Conservation (phyloP, 2,888 invertebrate genomes). For the Podabrus alpinus region DNA sequence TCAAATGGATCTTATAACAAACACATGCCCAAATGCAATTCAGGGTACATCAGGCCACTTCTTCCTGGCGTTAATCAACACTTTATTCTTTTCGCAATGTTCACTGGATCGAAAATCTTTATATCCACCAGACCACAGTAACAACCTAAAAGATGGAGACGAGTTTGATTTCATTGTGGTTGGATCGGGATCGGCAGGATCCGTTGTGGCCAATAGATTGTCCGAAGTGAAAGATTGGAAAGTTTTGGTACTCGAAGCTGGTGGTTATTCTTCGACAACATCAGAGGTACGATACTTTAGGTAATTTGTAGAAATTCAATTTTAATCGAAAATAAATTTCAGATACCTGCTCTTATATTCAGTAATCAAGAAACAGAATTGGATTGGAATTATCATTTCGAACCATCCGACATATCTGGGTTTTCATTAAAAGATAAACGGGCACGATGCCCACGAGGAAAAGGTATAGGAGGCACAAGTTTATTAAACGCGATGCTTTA, state of each 20-base stretch:
- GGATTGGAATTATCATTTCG: slow-evolving; percentile 92
- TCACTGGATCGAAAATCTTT: background rate
- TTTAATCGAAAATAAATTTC: slow-evolving; percentile 48
- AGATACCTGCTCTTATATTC: slow-evolving; percentile 81
- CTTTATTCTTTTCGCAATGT: background rate
- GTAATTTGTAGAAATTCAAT: slow-evolving; percentile 33
- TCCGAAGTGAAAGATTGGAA: slow-evolving; percentile 55
- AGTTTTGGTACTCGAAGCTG: slow-evolving; percentile 60
- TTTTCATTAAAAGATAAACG: slow-evolving; percentile 84
- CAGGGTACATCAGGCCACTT: background rate
- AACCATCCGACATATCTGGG: slow-evolving; percentile 79
- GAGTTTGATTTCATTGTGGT: slow-evolving; percentile 60
- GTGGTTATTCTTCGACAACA: slow-evolving; percentile 55
- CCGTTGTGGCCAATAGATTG: slow-evolving; percentile 58
- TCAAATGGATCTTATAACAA: background rate
- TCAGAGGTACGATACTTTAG: slow-evolving; percentile 52
- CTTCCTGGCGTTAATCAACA: slow-evolving; percentile 52
- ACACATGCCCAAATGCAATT: background rate
- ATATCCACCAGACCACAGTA: background rate
- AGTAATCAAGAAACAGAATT: slow-evolving; percentile 83
- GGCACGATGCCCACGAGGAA: slow-evolving; percentile 91
- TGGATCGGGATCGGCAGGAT: slow-evolving; percentile 61
- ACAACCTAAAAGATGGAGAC: slow-evolving; percentile 34
- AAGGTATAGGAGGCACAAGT: slow-evolving; percentile 85
- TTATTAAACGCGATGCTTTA: slow-evolving; percentile 92